Conservation (phyloP, 1,140 invertebrate species). For the Potamilus streckersoni region DNA sequence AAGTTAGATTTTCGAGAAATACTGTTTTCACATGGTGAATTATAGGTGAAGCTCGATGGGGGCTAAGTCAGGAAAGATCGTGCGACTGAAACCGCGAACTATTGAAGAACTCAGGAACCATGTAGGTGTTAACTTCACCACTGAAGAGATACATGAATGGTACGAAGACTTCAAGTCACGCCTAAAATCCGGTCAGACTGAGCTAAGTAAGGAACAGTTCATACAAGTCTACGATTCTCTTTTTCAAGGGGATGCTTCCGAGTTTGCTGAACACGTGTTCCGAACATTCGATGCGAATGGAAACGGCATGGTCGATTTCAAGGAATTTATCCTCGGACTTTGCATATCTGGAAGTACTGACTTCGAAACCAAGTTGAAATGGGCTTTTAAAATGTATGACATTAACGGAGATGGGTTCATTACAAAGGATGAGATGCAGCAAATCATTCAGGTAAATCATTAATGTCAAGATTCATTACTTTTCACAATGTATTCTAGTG, state of each 20-base stretch:
- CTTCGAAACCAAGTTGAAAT: conserved; percentile 87
- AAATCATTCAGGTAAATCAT: conserved; percentile 46
- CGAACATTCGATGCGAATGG: conserved; percentile 49
- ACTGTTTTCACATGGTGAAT: too few relatives aligned
- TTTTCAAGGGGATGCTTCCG: conserved; percentile 42
- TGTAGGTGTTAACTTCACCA: conserved; percentile 83
- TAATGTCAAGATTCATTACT: too few relatives aligned
- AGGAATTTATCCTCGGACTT: conserved; percentile 52
- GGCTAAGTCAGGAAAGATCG: conserved; percentile 10
- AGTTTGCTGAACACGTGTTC: conserved; percentile 47
- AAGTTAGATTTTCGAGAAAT: too few relatives aligned
- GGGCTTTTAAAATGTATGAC: conserved; percentile 93
- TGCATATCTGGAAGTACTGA: conserved; percentile 74
- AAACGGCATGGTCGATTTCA: conserved; percentile 50
- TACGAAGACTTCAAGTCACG: conserved; percentile 92
- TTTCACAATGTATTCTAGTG: too few relatives aligned
- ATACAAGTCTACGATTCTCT: conserved; percentile 44
- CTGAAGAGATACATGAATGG: conserved; percentile 98
- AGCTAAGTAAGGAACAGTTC: conserved; percentile 33
- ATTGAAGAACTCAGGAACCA: conserved; percentile 34
- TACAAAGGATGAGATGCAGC: conserved; percentile 72
- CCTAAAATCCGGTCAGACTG: conserved; percentile 16
- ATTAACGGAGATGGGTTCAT: conserved; percentile 86
- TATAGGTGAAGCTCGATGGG: conserved; percentile 5
- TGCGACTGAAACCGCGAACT: conserved; percentile 25